A percentile compares a stretch with the other conserved stretches of the same genome.
These are phyloP conservation scores for Elaphurus davidianus DNA, from an alignment of 2,113 vertebrate species.

Conservation along the genomic window DNA sequence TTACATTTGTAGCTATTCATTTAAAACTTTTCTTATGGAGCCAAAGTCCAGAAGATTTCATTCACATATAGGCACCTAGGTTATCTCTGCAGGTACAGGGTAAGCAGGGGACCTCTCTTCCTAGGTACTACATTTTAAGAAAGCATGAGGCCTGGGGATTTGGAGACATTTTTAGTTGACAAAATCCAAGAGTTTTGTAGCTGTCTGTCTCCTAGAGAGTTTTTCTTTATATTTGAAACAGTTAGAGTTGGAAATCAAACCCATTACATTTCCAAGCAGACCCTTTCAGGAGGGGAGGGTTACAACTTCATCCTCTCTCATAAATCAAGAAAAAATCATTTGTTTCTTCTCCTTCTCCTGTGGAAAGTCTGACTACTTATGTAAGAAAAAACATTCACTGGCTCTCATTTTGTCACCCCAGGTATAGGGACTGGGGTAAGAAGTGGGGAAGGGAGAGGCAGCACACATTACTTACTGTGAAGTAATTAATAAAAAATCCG, in stretches of 20 bases:
- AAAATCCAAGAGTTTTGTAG: neutral
- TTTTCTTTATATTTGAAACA: neutral
- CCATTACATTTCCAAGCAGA: neutral
- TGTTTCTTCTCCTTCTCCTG: neutral
- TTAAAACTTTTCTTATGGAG: neutral
- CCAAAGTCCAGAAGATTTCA: neutral
- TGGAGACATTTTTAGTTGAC: neutral
- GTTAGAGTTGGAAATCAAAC: neutral
- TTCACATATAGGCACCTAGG: neutral
- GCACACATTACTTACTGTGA: neutral
- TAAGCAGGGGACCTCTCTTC: neutral
- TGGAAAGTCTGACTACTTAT: neutral
- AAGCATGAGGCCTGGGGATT: neutral
- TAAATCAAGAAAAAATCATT: neutral
- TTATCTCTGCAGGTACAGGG: neutral
- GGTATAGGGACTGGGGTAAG: neutral
- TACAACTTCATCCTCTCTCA: neutral
- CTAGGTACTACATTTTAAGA: neutral
- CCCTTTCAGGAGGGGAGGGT: neutral
- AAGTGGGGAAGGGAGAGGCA: neutral
- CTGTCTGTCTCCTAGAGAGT: neutral
- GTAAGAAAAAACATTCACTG: neutral
- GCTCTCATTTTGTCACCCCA: neutral
- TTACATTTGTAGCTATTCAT: neutral
- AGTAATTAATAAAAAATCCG: neutral